Evolutionary conservation across 37 sponge, comb jelly and placozoan species (phyloP), one percentile per base, ranked within the genome.

Genomic region (Dysidea cf. avara): DNA sequence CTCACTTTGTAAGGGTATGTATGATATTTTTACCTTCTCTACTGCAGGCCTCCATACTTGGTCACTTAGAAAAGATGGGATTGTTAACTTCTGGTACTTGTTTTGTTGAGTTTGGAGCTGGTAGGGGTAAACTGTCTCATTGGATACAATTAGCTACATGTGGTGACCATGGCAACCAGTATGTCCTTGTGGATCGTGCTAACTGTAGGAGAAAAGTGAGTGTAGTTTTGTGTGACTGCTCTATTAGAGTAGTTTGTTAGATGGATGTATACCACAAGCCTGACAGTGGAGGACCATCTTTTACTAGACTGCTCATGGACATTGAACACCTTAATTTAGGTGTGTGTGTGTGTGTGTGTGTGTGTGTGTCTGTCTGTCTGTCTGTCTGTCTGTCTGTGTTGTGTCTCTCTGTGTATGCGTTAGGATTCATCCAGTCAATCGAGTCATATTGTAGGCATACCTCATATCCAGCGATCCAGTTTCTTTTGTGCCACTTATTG

Each of bases 41-140:
- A 29, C 0, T 66, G 25, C 67, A 86, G 86, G 63, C 94, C 22
- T 93, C 94, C 39, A 81, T 93, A 5, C 69, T 93, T 18, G 86
- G 90, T 39, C 83, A 93, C 46, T 18, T 93, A 54, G 76, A 81
- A 14, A 33, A 46, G 16, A 48, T 56, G 21, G 51, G 56, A 11
- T 37, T 93, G 32, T 29, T 89, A 29, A 9, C 29, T 17, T 21
- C 67, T 13, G 68, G 77, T 39, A 71, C 79, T 11, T 75, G 80
- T 36, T 93, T 56, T 74, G 51, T 93, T 39, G 94, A 93, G 72
- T 93, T 93, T 85, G 94, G 94, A 60, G 94, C 94, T 56, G 94
- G 94, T 14, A 77, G 86, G 77, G 92, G 92, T 57, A 86, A 86
- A 61, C 52, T 86, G 35, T 74, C 86, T 24, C 55, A 74, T 18